Evolutionary conservation across 2,113 vertebrate species (phyloP), one percentile per base, ranked within the genome.

Genomic region (Macquaria ambigua): DNA sequence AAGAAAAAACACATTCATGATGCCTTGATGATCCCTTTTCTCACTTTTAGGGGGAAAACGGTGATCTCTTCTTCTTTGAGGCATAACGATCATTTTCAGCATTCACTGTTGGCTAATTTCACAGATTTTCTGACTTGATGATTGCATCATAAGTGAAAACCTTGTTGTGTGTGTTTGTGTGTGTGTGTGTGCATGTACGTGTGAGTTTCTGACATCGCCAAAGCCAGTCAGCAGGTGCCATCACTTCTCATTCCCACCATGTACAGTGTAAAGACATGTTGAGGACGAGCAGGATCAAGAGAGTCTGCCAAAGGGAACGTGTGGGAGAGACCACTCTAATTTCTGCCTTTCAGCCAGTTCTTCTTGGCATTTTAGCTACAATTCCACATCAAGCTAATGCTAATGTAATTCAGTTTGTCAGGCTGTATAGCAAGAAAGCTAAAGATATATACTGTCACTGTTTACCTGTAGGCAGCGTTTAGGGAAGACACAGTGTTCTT

Each of bases 141-240:
- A 90, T 93, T 94, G 92, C 92, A 90, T 92, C 90, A 93, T 89
- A 71, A 77, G 79, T 81, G 90, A 81, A 91, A 89, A 85, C 37
- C 69, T 70, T 55, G 53, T 61, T 85, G 58, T 87, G 69, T 41
- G 69, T 82, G 78, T 62, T 72, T 83, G 84, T 86, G 41, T 61
- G n/a, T 39, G 39, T 68, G 10, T 67, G 55, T 59, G 52, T 62
- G 55, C 63, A 21, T 79, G 56, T 74, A 83, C n/a, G 85, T 92
- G 88, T 87, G 89, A 87, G 76, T 84, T 87, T 77, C 85, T 92
- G 90, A 90, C 90, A 90, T 87, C 68, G 71, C 87, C 87, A 81
- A 68, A 89, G 83, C 86, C 79, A 92, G 92, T 82, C 87, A 94
- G 91, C 93, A 94, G 90, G 93, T 94, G 93, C 93, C 90, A 90